Percentiles rank a stretch among this genome's conserved stretches.
These are phyloP conservation scores for Phymatocera aterrima DNA, from an alignment of 2,888 invertebrate species.

Conservation along the genomic window DNA sequence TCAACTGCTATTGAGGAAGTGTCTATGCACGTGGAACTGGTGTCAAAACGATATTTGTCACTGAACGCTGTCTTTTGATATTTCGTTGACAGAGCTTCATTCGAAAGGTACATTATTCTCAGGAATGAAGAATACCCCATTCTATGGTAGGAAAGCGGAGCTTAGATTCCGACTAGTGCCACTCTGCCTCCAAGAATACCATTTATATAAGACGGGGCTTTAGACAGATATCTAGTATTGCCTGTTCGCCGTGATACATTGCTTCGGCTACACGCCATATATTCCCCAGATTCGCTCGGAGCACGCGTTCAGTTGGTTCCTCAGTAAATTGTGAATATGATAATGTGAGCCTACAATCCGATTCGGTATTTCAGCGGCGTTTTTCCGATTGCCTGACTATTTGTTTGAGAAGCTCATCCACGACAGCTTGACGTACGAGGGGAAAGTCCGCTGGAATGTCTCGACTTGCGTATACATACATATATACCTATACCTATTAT, in stretches of 20 bases:
- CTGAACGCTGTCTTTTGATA: neutral
- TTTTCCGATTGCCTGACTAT: slow-evolving; percentile 69
- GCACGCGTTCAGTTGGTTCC: slow-evolving; percentile 32
- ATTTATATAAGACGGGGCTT: slow-evolving; percentile 47
- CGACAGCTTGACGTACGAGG: slow-evolving; percentile 68
- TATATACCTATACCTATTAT: neutral
- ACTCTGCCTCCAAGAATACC: slow-evolving; percentile 37
- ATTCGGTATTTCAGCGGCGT: slow-evolving; percentile 71
- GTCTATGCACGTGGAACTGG: neutral
- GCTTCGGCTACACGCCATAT: slow-evolving; percentile 53
- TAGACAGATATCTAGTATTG: slow-evolving; percentile 56
- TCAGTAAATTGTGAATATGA: slow-evolving; percentile 70
- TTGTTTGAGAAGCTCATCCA: slow-evolving; percentile 65
- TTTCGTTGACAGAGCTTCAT: neutral
- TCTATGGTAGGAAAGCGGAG: neutral
- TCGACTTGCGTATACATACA: neutral
- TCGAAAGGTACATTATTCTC: neutral
- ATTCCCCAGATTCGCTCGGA: slow-evolving; percentile 42
- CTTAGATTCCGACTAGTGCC: slow-evolving; percentile 37
- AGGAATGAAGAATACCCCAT: neutral
- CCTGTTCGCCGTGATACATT: slow-evolving; percentile 56
- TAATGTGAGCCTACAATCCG: slow-evolving; percentile 69
- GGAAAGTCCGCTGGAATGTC: slow-evolving; percentile 54
- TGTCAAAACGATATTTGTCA: neutral
- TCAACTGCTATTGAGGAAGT: too few species aligned